Conservation (phyloP, 2,888 invertebrate species). For the Drosophila koepferae region DNA sequence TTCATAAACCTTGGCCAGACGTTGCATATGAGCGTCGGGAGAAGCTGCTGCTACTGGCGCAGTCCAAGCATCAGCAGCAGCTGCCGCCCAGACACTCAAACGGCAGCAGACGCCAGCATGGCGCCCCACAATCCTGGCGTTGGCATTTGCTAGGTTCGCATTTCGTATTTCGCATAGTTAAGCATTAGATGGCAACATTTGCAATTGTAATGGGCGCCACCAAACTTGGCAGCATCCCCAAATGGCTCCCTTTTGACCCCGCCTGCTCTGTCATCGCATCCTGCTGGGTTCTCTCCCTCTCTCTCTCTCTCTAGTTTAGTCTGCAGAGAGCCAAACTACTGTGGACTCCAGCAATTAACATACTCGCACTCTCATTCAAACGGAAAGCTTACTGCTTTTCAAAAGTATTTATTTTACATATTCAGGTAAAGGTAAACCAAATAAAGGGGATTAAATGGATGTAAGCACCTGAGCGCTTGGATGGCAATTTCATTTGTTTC, state of each 20-base stretch:
- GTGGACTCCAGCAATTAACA: conserved; percentile 60
- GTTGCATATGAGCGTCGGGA: conserved; percentile 11
- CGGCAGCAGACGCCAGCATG: conserved; percentile 60
- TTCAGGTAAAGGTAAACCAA: conserved; percentile 25
- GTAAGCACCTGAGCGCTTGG: conserved; percentile 11
- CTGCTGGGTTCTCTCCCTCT: background rate
- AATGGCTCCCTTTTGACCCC: background rate
- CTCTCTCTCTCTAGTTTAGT: background rate
- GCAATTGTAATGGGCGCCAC: conserved; percentile 73
- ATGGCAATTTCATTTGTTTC: conserved; percentile 24
- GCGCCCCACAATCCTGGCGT: conserved; percentile 62
- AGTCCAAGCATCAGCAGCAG: conserved; percentile 4
- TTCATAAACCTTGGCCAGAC: conserved; percentile 29
- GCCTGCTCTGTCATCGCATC: background rate
- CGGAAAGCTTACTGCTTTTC: background rate
- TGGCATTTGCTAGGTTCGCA: conserved; percentile 27
- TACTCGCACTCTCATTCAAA: conserved; percentile 35
- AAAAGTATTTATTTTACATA: conserved; percentile 47
- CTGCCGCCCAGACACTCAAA: conserved; percentile 28
- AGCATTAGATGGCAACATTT: conserved; percentile 74
- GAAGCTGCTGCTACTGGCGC: conserved; percentile 8
- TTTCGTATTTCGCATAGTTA: conserved; percentile 49
- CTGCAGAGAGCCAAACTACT: conserved; percentile 24
- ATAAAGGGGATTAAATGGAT: conserved; percentile 43
- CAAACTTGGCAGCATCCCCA: conserved; percentile 40